Evolutionary conservation across 2,888 invertebrate genomes (phyloP).

Genomic region (Pogonocherus hispidulus): DNA sequence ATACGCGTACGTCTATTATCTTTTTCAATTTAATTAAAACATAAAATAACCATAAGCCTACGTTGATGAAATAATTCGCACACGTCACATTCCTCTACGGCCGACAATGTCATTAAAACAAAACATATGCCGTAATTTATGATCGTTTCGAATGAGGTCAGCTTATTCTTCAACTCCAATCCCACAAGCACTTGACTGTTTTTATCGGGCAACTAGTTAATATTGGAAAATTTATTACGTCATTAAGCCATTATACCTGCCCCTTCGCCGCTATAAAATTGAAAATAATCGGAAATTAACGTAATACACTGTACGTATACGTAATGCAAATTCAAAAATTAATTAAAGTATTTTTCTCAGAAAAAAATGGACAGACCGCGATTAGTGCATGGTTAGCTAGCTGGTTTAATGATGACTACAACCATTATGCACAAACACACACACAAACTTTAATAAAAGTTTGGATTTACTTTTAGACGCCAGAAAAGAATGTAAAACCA

Average conservation of each 20-base stretch:
- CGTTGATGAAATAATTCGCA: constrained; percentile 56
- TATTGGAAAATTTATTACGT: constrained; percentile 21
- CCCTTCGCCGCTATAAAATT: not conserved
- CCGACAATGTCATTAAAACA: constrained; percentile 52
- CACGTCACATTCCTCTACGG: constrained; percentile 51
- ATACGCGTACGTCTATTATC: constrained; percentile 61
- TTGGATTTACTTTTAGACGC: no score
- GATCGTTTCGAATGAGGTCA: constrained; percentile 30
- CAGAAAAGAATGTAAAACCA: no score
- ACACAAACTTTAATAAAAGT: no score
- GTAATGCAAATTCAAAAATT: no score
- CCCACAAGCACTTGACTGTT: not conserved
- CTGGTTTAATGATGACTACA: no score
- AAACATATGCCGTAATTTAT: constrained; percentile 41
- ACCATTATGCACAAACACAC: no score
- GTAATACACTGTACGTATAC: not conserved
- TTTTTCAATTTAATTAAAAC: constrained; percentile 67
- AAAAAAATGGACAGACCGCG: no score
- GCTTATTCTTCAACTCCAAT: not conserved
- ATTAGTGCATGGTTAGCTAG: no score
- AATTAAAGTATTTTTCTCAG: no score
- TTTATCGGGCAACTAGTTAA: constrained; percentile 7
- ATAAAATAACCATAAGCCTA: constrained; percentile 64
- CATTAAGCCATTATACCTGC: not conserved
- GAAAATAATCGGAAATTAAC: not conserved